phyloP scores from a whole-genome alignment of 35 echinoderm and acorn worm genomes.

The Hemicentrotus pulcherrimus region DNA sequence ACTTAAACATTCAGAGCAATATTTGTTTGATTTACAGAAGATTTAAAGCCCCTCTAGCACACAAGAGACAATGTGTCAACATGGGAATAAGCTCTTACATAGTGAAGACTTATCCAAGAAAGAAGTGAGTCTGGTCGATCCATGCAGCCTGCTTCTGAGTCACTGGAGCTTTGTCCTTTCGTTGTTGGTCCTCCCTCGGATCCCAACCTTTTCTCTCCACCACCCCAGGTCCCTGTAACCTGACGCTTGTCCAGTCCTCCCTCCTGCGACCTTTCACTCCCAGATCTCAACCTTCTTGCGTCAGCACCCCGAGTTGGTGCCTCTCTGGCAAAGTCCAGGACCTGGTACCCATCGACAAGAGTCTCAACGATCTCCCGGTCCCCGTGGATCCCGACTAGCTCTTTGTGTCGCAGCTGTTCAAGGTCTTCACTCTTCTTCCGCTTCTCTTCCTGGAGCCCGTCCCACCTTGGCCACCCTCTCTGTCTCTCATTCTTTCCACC shows the following conservation, averaged over 20 bases:
- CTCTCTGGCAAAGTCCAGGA: background rate
- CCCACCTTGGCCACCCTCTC: background rate
- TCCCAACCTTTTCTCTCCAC: background rate
- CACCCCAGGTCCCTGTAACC: background rate
- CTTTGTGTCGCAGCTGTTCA: background rate
- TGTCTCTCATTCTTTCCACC: background rate
- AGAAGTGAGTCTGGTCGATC: constrained; percentile 35
- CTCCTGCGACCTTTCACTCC: background rate
- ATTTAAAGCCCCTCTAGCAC: too few species aligned
- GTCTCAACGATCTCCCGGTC: background rate
- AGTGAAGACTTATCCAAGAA: constrained; percentile 49
- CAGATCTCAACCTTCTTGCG: background rate
- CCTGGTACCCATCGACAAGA: background rate
- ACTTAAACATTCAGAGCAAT: too few species aligned
- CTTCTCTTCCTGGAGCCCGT: background rate
- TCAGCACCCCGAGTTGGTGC: background rate
- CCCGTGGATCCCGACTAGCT: background rate
- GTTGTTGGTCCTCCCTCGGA: background rate
- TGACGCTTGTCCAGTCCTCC: background rate
- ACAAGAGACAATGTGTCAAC: background rate
- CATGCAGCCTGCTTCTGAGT: constrained; percentile 13
- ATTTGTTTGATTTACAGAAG: too few species aligned
- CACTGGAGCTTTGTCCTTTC: background rate
- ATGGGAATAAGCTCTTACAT: background rate
- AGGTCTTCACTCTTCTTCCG: background rate